phyloP scores from a whole-genome alignment of 2,113 vertebrate genomes.

The Bos javanicus region DNA sequence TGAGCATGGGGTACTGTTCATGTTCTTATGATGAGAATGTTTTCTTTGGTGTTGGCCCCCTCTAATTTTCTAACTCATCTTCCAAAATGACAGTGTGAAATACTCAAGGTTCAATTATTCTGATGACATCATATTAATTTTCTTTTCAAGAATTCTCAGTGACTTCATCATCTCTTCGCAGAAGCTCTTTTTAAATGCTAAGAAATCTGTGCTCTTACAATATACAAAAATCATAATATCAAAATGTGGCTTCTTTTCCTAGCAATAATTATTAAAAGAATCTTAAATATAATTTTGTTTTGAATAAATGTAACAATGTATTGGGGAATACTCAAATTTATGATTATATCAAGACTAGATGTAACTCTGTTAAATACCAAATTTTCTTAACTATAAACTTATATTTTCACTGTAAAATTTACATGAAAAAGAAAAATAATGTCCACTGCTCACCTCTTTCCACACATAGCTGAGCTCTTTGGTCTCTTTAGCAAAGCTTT shows the following conservation, averaged over 20 bases:
- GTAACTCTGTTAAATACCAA: background rate
- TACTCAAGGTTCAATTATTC: conserved; percentile 60
- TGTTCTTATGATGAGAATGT: conserved; percentile 75
- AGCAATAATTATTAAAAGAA: background rate
- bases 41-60: conserved; percentile 70
- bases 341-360: background rate
- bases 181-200: background rate
- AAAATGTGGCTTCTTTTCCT: background rate
- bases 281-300: background rate
- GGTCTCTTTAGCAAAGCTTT: conserved; percentile 6
- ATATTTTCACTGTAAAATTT: background rate
- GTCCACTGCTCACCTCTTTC: background rate
- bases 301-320: background rate
- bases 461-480: background rate
- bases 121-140: conserved; percentile 75
- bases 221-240: background rate
- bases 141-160: conserved; percentile 47
- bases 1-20: conserved; percentile 66
- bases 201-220: background rate
- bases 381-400: background rate
- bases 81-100: conserved; percentile 77
- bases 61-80: conserved; percentile 69
- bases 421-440: background rate
- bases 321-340: background rate
- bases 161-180: background rate